A percentile compares a stretch with the other conserved stretches of the same genome.
Conservation (phyloP, 2,797 vertebrate species). For the Enteromius radiatus region DNA sequence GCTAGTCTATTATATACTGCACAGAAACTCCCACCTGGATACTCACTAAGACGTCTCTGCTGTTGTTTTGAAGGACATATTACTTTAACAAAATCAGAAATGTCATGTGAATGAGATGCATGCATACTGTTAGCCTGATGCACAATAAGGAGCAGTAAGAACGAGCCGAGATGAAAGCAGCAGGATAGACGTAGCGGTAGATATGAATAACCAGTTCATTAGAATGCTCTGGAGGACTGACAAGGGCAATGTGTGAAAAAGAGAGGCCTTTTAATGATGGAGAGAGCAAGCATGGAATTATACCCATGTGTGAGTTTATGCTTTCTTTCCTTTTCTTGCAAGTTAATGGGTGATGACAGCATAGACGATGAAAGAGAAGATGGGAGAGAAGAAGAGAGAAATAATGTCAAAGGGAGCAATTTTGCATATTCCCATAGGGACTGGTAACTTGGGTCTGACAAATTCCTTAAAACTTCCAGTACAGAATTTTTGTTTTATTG, state of each 20-base stretch:
- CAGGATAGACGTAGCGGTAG: background rate
- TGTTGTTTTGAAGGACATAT: slow-evolving; percentile 7
- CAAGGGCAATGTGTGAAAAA: slow-evolving; percentile 18
- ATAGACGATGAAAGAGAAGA: background rate
- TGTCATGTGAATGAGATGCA: background rate
- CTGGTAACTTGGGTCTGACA: background rate
- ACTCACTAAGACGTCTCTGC: background rate
- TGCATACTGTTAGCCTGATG: background rate
- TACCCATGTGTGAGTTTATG: background rate
- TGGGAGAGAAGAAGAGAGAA: background rate
- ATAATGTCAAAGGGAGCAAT: background rate
- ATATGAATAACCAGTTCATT: background rate
- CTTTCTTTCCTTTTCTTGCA: background rate
- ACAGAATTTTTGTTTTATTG: background rate
- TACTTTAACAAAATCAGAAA: slow-evolving; percentile 6
- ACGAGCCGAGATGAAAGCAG: background rate
- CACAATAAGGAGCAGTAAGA: background rate
- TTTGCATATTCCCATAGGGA: background rate
- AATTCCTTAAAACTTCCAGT: background rate
- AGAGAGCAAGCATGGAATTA: slow-evolving; percentile 5
- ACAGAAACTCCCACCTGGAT: background rate
- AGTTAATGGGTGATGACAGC: slow-evolving; percentile 25
- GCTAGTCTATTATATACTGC: background rate
- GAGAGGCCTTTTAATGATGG: slow-evolving; percentile 28
- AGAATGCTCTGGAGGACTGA: slow-evolving; percentile 1